Base-by-base conservation (phyloP, 2,797 vertebrate genomes). In the Anniella stebbinsi region DNA sequence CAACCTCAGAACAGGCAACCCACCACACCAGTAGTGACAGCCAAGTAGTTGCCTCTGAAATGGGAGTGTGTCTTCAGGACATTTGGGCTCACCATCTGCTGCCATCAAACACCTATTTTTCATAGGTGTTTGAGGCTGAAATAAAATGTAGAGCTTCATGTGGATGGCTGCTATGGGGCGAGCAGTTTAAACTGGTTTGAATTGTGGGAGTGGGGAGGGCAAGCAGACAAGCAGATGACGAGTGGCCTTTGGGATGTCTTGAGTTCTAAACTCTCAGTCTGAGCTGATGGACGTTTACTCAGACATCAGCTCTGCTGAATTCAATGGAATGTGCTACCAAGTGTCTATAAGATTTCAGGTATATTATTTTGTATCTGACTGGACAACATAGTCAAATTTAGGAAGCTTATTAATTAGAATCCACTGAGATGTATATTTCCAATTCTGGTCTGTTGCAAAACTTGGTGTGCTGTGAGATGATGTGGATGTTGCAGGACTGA, bases 351-450 rank as follows among this genome's bases (percentile, higher is more conserved):
- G 33, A 72, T 72, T 72, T n/a, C 70, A 72, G 70, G 70, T 4
- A n/a, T 72, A 63, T 63, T 17, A 4, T 21, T 11, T 10, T 33
- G 4, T 33, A 3, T 12, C n/a, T 15, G 36, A 9, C 33, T 72
- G 33, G 1, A 70, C 75, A 88, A 70, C 1, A 63, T 85, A 86
- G 88, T 2, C 0, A 1, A 80, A 0, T 38, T 69, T 87, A 12
- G 9, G 30, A 86, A 90, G 89, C 80, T 76, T 87, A 77, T 75
- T 77, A n/a, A 75, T 36, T 54, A n/a, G 38, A 87, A 70, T 66
- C 23, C 88, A 87, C 75, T 90, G 38, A 75, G 60, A 83, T 51
- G 28, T 11, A 86, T 66, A 76, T 88, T 76, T 48, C 23, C 38
- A 63, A 63, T 41, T 83, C 23, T 83, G 57, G 57, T 38, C 57